Percentiles rank a stretch among this genome's conserved stretches.
phyloP scores from a whole-genome alignment of 2,888 invertebrate species.

The Coremacera marginata region DNA sequence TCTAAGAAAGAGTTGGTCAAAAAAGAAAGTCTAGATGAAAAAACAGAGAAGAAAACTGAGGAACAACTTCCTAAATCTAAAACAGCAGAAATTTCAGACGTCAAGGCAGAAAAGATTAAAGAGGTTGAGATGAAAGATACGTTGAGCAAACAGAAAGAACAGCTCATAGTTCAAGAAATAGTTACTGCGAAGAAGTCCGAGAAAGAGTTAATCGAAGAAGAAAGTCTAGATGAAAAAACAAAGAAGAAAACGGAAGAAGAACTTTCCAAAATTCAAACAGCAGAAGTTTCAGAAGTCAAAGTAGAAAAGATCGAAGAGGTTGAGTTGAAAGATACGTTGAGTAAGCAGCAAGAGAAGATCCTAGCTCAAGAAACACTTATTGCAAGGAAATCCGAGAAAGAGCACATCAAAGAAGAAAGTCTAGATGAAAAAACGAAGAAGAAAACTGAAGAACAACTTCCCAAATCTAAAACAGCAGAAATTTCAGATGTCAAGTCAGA shows the following conservation, averaged over 20 bases:
- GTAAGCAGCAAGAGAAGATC: background rate
- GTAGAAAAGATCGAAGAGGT: background rate
- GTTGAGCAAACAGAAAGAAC: no score
- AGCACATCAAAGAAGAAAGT: no score
- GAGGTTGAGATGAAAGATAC: background rate
- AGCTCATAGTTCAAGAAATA: background rate
- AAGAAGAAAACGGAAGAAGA: constrained; percentile 15
- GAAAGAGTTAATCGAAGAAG: constrained; percentile 25
- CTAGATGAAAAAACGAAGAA: no score
- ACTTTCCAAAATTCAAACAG: background rate
- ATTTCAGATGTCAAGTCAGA: no score
- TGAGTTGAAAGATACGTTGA: background rate
- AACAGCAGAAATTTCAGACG: background rate
- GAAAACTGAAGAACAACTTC: no score
- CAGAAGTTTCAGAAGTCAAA: constrained; percentile 26
- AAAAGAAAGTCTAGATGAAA: constrained; percentile 15
- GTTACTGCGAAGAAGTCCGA: background rate
- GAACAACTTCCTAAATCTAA: background rate
- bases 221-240: constrained; percentile 1
- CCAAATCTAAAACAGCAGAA: no score
- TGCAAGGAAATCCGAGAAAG: background rate
- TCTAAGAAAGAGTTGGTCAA: constrained; percentile 20
- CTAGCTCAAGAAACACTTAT: background rate
- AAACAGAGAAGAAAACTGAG: background rate
- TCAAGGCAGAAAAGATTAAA: constrained; percentile 42